Percentiles rank a stretch among this genome's conserved stretches.
These are phyloP conservation scores for Lypha dubia DNA, from an alignment of 2,888 invertebrate species.

Conservation along the genomic window DNA sequence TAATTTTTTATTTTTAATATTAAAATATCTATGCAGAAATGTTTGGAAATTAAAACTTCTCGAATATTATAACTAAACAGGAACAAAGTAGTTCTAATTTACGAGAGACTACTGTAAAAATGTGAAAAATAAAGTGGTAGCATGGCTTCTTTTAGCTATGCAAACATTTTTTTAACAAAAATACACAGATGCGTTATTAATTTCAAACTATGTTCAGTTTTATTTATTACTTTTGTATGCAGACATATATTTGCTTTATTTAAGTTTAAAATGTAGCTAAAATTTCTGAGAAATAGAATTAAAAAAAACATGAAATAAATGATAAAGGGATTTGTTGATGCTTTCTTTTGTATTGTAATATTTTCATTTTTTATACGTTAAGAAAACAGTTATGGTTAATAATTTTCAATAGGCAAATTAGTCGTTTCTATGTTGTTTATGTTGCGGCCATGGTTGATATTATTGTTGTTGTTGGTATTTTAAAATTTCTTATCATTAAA, in stretches of 20 bases:
- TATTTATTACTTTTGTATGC: slow-evolving; percentile 19
- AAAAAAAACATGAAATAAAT: slow-evolving; percentile 20
- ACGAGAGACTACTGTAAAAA: no score
- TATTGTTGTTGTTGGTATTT: slow-evolving; percentile 45
- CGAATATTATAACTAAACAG: no score
- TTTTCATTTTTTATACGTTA: slow-evolving; percentile 45
- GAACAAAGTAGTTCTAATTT: no score
- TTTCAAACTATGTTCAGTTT: neutral
- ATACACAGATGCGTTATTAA: neutral
- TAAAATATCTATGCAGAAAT: no score
- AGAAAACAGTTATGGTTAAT: slow-evolving; percentile 68
- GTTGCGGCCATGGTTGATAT: slow-evolving; percentile 40
- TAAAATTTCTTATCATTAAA: slow-evolving; percentile 71
- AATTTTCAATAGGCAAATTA: slow-evolving; percentile 72
- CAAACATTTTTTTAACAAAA: neutral
- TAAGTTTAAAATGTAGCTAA: slow-evolving; percentile 43
- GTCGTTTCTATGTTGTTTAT: slow-evolving; percentile 58
- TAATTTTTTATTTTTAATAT: no score
- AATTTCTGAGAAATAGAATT: slow-evolving; percentile 23
- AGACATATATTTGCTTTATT: slow-evolving; percentile 53
- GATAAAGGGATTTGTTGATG: neutral
- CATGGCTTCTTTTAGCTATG: no score
- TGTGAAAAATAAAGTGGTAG: no score
- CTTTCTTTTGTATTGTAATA: slow-evolving; percentile 32
- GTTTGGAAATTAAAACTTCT: no score